Conservation (phyloP, 53 echinoderm and acorn worm species). For the Paracentrotus lividus region DNA sequence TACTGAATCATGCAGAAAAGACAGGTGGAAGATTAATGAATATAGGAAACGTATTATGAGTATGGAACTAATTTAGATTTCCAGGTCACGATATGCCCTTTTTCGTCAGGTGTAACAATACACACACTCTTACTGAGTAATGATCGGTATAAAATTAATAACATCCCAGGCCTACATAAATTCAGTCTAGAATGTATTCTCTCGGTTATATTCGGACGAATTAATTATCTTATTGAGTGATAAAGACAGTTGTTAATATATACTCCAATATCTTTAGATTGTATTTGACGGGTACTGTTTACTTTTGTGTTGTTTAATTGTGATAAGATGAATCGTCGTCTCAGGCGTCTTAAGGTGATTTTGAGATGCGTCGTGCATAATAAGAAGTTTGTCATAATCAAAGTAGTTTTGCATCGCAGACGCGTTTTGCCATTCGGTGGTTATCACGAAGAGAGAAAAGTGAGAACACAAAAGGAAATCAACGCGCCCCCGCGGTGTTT, state of each 20-base stretch:
- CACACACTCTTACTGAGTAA: not conserved
- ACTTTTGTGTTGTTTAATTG: not conserved
- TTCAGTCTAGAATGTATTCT: too few relatives aligned
- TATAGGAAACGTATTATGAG: not conserved
- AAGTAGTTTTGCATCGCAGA: not conserved
- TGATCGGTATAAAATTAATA: conserved; percentile 4
- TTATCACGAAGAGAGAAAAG: not conserved
- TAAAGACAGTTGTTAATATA: conserved; percentile 10
- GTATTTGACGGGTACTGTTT: not conserved
- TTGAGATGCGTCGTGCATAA: not conserved
- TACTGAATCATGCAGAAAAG: not conserved
- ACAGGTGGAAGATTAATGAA: not conserved
- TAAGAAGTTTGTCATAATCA: not conserved
- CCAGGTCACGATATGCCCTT: not conserved
- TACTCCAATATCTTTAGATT: not conserved
- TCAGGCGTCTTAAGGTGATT: conserved; percentile 18
- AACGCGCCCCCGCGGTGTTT: too few relatives aligned
- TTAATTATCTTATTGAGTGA: not conserved
- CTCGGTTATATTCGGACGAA: not conserved
- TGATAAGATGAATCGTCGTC: conserved; percentile 4
- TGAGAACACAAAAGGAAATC: too few relatives aligned
- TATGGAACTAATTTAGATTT: not conserved
- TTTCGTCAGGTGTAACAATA: not conserved
- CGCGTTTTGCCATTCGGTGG: not conserved
- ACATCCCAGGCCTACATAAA: conserved; percentile 5